Evolutionary conservation across 2,797 vertebrate genomes (phyloP).

Genomic region (Phrynocephalus guinanensis): DNA sequence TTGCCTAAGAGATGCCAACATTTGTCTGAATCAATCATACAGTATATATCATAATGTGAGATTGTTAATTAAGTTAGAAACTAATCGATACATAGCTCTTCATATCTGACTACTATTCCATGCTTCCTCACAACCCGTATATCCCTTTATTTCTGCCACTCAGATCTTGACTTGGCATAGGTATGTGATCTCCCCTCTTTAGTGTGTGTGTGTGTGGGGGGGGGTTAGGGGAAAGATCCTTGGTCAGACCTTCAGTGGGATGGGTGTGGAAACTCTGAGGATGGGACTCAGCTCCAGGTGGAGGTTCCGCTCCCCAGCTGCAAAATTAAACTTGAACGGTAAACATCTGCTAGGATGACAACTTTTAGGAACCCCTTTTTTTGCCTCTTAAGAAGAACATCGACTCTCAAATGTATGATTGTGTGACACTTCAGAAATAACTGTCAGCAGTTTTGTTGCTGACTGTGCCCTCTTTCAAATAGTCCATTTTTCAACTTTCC

Average conservation of each 20-base stretch:
- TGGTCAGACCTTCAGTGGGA: not conserved
- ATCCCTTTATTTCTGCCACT: no score
- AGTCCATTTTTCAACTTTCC: not conserved
- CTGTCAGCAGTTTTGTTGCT: slow-evolving; percentile 58
- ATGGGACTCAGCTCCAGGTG: not conserved
- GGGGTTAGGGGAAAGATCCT: not conserved
- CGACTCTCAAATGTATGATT: slow-evolving; percentile 60
- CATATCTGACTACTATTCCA: no score
- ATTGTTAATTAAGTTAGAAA: no score
- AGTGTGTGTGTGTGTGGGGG: no score
- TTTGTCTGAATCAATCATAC: no score
- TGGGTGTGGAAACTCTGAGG: not conserved
- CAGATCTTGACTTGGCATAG: no score
- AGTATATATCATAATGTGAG: no score
- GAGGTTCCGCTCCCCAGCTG: not conserved
- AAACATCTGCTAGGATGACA: not conserved
- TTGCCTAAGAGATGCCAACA: no score
- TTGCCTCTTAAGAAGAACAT: slow-evolving; percentile 55
- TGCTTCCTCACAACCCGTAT: no score
- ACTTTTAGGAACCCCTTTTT: not conserved
- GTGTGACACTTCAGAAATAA: slow-evolving; percentile 65
- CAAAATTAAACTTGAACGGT: not conserved
- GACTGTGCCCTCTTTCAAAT: slow-evolving; percentile 20
- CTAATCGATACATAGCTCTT: no score
- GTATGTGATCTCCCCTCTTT: no score